Conservation (phyloP, 2,113 vertebrate species). For the Agapornis roseicollis region DNA sequence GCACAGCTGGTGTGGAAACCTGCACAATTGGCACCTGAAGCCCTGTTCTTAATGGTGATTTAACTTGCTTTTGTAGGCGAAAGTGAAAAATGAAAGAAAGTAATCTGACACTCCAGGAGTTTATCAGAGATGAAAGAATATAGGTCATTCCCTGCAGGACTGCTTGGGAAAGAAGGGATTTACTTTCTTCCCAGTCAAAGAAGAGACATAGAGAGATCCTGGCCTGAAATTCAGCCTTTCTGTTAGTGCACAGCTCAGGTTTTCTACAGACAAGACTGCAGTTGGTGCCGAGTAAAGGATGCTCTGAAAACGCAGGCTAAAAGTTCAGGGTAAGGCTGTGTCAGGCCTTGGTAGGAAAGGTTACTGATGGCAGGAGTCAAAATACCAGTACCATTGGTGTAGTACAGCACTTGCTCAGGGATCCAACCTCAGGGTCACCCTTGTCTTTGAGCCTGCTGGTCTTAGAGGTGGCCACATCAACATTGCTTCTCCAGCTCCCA, state of each 20-base stretch:
- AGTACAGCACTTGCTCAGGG: not conserved
- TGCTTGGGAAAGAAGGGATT: not conserved
- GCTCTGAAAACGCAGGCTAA: rapidly evolving
- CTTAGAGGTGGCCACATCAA: not conserved
- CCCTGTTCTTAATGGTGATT: not conserved
- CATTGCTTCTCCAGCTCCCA: not conserved
- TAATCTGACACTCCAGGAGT: not conserved
- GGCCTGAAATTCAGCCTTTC: not conserved
- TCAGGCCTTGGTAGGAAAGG: not conserved
- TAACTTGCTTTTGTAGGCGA: not conserved
- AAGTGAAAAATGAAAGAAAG: not conserved
- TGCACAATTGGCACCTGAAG: not conserved
- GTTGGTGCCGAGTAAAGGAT: not conserved
- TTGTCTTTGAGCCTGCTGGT: not conserved
- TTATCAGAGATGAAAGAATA: not conserved
- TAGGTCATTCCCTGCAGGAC: not conserved
- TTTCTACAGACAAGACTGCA: not conserved
- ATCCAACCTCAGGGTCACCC: not conserved
- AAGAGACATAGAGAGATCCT: not conserved
- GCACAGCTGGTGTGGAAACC: not conserved
- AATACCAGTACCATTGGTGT: rapidly evolving
- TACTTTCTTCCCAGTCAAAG: not conserved
- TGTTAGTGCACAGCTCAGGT: not conserved
- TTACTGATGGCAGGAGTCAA: not conserved
- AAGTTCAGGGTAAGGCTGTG: not conserved